These are phyloP conservation scores for Anastrepha ludens DNA, from an alignment of 1,140 invertebrate genomes.

Conservation along the genomic window DNA sequence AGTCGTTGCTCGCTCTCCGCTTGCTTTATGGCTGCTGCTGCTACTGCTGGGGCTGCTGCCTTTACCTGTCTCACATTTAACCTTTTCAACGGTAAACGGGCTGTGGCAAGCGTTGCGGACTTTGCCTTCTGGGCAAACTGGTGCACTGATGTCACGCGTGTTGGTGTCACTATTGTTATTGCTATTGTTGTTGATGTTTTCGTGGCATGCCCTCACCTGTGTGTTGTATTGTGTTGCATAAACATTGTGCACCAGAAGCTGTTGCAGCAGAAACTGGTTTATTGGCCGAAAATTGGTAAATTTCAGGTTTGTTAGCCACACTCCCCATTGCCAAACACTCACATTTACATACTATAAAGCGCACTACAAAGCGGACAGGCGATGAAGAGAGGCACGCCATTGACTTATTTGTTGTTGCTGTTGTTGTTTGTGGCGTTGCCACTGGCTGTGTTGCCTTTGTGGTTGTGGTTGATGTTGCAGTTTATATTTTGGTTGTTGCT, in stretches of 20 bases:
- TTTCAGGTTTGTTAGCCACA: constrained; percentile 42
- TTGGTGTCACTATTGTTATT: constrained; percentile 24
- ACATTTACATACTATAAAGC: constrained; percentile 12
- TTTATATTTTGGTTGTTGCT: neutral
- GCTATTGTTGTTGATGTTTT: constrained; percentile 10
- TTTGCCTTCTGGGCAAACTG: constrained; percentile 13
- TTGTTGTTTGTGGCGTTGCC: constrained; percentile 13
- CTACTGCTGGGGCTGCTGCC: neutral
- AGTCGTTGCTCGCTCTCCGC: neutral
- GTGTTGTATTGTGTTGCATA: constrained; percentile 3
- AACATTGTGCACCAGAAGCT: constrained; percentile 4
- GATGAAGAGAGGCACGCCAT: constrained; percentile 10
- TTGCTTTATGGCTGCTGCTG: neutral
- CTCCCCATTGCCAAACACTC: neutral
- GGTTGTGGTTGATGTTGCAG: neutral
- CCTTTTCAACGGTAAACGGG: constrained; percentile 47
- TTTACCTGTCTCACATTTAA: constrained; percentile 44
- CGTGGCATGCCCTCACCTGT: neutral
- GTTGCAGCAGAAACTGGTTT: constrained; percentile 33
- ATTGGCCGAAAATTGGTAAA: constrained; percentile 52
- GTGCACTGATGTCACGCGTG: constrained; percentile 16
- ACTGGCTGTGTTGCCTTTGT: neutral
- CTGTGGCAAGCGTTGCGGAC: constrained; percentile 40
- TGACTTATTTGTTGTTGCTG: neutral
- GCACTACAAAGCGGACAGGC: neutral